Evolutionary conservation across 2,113 vertebrate species (phyloP).

Genomic region (Pseudorhombus dupliciocellatus): DNA sequence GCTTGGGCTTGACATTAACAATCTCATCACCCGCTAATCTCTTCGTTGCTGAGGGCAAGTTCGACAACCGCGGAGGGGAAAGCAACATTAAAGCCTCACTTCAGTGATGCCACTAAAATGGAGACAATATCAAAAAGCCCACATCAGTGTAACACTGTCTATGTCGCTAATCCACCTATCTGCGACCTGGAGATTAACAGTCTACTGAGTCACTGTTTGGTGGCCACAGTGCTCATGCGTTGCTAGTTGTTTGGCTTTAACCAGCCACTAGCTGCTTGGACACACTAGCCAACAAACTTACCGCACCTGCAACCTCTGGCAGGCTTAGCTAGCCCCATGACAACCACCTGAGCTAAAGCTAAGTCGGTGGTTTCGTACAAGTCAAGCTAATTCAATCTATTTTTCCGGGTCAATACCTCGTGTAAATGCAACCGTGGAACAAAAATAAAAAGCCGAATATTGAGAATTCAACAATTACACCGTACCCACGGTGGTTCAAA

Average conservation of each 20-base stretch:
- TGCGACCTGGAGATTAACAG: not conserved
- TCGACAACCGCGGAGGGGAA: not conserved
- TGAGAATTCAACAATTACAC: rapidly evolving
- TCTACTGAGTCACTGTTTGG: not conserved
- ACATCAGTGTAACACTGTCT: not conserved
- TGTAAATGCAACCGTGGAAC: not conserved
- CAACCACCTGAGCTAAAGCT: slow-evolving; percentile 49
- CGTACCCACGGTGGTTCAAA: too few relatives aligned
- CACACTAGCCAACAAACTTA: not conserved
- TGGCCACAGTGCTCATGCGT: not conserved
- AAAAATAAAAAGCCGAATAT: too few relatives aligned
- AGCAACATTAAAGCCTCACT: not conserved
- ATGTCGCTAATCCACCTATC: not conserved
- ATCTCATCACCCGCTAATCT: not conserved
- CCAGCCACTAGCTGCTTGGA: not conserved
- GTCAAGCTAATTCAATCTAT: not conserved
- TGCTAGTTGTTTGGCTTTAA: not conserved
- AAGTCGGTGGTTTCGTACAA: slow-evolving; percentile 30
- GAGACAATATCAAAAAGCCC: not conserved
- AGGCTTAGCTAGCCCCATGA: slow-evolving; percentile 10
- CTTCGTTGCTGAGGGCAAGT: too few relatives aligned
- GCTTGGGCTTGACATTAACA: not conserved
- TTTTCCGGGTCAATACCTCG: not conserved
- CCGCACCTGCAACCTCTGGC: not conserved
- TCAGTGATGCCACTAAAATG: too few relatives aligned